These are phyloP conservation scores for Parapristionchus giblindavisi DNA, from an alignment of 2,888 invertebrate species.

Conservation along the genomic window DNA sequence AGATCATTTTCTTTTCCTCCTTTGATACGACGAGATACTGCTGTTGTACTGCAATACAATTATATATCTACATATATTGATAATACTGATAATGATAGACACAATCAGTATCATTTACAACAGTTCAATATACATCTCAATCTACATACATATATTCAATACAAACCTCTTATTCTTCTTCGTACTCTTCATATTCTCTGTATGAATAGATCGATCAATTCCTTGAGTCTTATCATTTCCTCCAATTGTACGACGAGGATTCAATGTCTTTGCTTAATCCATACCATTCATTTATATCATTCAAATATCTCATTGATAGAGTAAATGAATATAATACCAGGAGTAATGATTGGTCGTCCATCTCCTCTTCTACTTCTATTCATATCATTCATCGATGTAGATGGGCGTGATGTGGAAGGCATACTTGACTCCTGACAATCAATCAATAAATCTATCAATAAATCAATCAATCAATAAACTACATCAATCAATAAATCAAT, in stretches of 20 bases:
- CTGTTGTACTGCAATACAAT: conserved; percentile 17
- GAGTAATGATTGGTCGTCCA: not conserved
- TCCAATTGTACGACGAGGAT: not conserved
- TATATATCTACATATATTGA: not conserved
- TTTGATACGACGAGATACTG: conserved; percentile 20
- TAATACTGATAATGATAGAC: no score
- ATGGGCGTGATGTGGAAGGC: not conserved
- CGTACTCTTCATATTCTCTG: conserved; percentile 1
- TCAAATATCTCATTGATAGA: not conserved
- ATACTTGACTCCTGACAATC: conserved; percentile 7
- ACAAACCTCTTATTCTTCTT: conserved; percentile 28
- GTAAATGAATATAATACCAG: no score
- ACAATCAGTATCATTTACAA: not conserved
- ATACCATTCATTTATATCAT: not conserved
- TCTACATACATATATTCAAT: not conserved
- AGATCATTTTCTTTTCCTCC: conserved; percentile 16
- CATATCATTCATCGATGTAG: not conserved
- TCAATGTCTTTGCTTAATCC: conserved; percentile 17
- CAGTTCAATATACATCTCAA: not conserved
- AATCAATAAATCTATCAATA: not conserved
- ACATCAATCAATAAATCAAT: not conserved
- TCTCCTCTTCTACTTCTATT: not conserved
- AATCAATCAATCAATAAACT: not conserved
- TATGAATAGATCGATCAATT: not conserved
- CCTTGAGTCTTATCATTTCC: conserved; percentile 19